phyloP scores from a whole-genome alignment of 1,140 invertebrate genomes.

The Dolichoris vasculosae region DNA sequence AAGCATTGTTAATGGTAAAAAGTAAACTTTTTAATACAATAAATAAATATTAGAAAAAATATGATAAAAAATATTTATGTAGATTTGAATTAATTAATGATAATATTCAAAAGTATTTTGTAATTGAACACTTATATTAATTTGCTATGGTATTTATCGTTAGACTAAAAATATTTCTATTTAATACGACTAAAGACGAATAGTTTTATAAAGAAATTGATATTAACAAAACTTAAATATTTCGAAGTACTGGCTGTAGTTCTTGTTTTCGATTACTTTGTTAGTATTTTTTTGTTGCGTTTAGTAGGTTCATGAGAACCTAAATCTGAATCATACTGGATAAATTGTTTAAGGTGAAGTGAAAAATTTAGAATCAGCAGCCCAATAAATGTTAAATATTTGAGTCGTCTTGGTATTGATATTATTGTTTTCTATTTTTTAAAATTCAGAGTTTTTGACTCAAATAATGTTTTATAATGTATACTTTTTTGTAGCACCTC shows the following conservation, averaged over 20 bases:
- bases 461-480: background rate
- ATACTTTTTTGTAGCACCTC: background rate
- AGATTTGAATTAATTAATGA: background rate
- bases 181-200: background rate
- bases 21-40: constrained; percentile 7
- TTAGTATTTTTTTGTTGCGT: constrained; percentile 28
- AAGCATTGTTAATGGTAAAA: constrained; percentile 3
- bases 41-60: background rate
- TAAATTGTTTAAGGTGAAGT: background rate
- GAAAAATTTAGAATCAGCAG: background rate
- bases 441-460: background rate
- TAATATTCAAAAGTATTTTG: background rate
- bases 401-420: constrained; percentile 2
- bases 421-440: constrained; percentile 27
- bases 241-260: constrained; percentile 18
- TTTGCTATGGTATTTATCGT: background rate
- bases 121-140: background rate
- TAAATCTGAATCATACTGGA: constrained; percentile 7
- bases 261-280: constrained; percentile 44
- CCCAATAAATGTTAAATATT: background rate
- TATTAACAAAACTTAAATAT: constrained; percentile 20
- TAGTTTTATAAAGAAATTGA: background rate
- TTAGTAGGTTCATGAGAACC: constrained; percentile 24
- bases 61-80: background rate
- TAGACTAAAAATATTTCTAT: background rate